Evolutionary conservation across 2,113 vertebrate species (phyloP), one percentile per base, ranked within the genome.

Genomic region (Lepisosteus oculatus): DNA sequence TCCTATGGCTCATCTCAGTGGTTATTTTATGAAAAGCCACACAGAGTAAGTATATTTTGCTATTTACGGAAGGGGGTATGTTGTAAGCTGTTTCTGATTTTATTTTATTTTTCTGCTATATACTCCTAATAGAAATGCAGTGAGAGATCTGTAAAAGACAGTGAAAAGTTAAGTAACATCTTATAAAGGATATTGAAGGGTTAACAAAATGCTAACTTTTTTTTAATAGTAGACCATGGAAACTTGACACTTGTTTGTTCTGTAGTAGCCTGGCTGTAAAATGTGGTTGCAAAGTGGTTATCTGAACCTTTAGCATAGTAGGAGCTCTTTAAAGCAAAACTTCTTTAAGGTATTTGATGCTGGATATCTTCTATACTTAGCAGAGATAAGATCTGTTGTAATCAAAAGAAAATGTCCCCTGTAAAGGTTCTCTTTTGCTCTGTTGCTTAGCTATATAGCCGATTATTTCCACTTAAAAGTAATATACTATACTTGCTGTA

Each of bases 191-290:
- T 55, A 55, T n/a, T 72, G 3, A 59, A 67, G 63, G 14, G 66
- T 74, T 74, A 69, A 74, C 29, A n/a, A 42, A 61, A 43, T 74
- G 29, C 57, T 68, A 74, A 63, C 66, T 54, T 45, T 55, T 11
- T 47, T 63, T 51, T 5, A 2, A 29, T 55, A 14, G 15, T 70
- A 15, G 45, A 55, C 66, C 72, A 65, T 57, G 67, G 72, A 74
- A 74, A 74, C 55, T 64, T 69, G 66, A 74, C 67, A 74, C 67
- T 55, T 15, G 47, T 64, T 4, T 57, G 57, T 47, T 68, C 57
- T 67, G 4, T 43, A 54, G 67, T 29, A 51, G 72, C 42, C 47
- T 44, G 42, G 29, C 66, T 64, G 9, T 59, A 51, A 74, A 69
- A n/a, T 56, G 29, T 68, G 72, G 56, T 67, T 68, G 42, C 61